Base-by-base conservation (phyloP, 2,113 vertebrate genomes). In the Syrmaticus mikado region DNA sequence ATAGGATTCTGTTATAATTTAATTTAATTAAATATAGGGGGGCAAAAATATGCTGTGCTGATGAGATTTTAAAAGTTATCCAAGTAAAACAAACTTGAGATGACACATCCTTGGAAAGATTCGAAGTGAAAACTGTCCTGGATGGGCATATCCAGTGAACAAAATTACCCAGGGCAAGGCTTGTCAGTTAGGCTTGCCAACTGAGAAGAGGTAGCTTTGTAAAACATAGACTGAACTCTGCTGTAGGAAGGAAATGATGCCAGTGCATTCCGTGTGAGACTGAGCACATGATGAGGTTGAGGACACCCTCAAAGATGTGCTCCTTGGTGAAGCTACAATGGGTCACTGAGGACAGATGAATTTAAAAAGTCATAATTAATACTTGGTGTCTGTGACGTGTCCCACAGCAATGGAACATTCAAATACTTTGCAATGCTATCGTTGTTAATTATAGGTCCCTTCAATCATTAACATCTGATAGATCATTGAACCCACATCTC, bases 201-300 rank as follows among this genome's bases (percentile, higher is more conserved):
- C 75, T 79, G 90, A 93, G 90, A 95, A 61, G 68, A 55, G 38
- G 40, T 90, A 92, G 61, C 68, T 66, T 86, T 60, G 71, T 78
- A 90, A 90, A 86, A 89, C 46, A 50, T 50, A 87, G 70, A 79
- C 48, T 94, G 83, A 76, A 67, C 48, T 65, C 64, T 76, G 90
- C 79, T 81, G 87, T 70, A 72, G 83, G 90, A 93, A 94, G 93
- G 81, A 94, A 95, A 89, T 87, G 52, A 43, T 95, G 81, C 87
- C 87, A 85, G 53, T 34, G 66, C 0, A 0, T 87, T 85, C 90
- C 83, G 64, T 87, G 83, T 68, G 65, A 85, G 81, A 34, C 60
- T 67, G 76, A 82, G 57, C 45, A 81, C 72, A 75, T 58, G 78
- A 60, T 50, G 64, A 81, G 55, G 22, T 45, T 71, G 66, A 87